Evolutionary conservation across 2,888 invertebrate genomes (phyloP).

Genomic region (Acrocyrtus sp.): DNA sequence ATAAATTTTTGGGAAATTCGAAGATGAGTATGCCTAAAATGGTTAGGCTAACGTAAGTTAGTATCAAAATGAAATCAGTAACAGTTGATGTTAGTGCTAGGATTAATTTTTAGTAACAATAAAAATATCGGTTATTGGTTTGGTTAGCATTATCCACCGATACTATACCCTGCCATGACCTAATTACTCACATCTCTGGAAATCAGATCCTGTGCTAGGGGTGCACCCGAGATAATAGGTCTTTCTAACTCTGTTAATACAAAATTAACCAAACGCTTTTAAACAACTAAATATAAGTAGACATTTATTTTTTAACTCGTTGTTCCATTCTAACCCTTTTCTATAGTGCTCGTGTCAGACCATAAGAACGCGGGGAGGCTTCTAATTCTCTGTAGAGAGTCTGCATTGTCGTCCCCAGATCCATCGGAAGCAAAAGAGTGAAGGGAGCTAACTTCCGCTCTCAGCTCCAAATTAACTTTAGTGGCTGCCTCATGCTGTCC

Average conservation of each 20-base stretch:
- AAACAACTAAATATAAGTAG: not conserved
- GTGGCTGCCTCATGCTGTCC: constrained; percentile 53
- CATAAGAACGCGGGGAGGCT: constrained; percentile 59
- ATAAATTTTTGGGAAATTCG: too few species aligned
- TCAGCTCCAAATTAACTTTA: constrained; percentile 53
- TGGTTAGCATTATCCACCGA: constrained; percentile 1
- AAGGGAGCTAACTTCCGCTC: constrained; percentile 60
- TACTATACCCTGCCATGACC: not conserved
- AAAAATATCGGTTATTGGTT: too few species aligned
- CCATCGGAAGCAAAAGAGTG: constrained; percentile 60
- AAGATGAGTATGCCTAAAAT: too few species aligned
- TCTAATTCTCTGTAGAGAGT: constrained; percentile 50
- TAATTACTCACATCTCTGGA: constrained; percentile 34
- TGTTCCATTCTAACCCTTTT: constrained; percentile 44
- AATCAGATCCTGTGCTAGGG: constrained; percentile 41
- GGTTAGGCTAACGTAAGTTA: too few species aligned
- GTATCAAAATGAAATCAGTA: too few species aligned
- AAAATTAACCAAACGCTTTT: constrained; percentile 2
- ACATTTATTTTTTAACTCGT: not conserved
- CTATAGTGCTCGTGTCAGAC: constrained; percentile 55
- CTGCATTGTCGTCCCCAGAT: constrained; percentile 53
- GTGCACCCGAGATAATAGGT: constrained; percentile 38
- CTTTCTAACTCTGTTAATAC: constrained; percentile 41
- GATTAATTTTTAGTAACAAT: too few species aligned
- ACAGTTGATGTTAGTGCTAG: not conserved